Evolutionary conservation across 2,113 vertebrate species (phyloP).

Genomic region (Isichthys henryi): DNA sequence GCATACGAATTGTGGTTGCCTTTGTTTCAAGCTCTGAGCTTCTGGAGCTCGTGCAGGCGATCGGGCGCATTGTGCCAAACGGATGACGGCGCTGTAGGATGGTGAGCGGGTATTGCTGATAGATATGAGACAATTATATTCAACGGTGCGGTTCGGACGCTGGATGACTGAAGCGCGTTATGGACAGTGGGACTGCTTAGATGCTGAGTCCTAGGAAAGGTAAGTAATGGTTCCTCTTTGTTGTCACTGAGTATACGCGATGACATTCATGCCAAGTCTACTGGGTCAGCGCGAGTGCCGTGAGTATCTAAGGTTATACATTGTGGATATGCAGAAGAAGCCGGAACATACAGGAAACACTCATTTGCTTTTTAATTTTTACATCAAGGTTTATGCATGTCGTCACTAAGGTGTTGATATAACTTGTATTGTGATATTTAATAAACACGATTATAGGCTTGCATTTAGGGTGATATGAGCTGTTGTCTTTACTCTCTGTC

Average conservation of each 20-base stretch:
- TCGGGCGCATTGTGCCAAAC: not conserved
- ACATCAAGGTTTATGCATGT: not conserved
- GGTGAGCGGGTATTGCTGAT: not conserved
- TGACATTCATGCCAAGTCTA: not conserved
- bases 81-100: not conserved
- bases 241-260: not conserved
- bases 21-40: not conserved
- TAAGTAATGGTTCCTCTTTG: slow-evolving; percentile 14
- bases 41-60: not conserved
- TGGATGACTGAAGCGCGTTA: not conserved
- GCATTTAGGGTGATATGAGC: not conserved
- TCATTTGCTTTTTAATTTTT: not conserved
- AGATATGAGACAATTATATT: not conserved
- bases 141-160: not conserved
- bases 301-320: not conserved
- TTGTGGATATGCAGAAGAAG: not conserved
- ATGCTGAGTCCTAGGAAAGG: slow-evolving; percentile 14
- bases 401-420: not conserved
- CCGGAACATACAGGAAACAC: not conserved
- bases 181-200: not conserved
- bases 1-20: not conserved
- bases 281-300: not conserved
- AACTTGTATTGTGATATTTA: not conserved
- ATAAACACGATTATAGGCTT: not conserved
- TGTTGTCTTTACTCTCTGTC: not conserved